Percentiles rank a stretch among this genome's conserved stretches.
Conservation (phyloP, 2,797 vertebrate species). For the Chelonia mydas region DNA sequence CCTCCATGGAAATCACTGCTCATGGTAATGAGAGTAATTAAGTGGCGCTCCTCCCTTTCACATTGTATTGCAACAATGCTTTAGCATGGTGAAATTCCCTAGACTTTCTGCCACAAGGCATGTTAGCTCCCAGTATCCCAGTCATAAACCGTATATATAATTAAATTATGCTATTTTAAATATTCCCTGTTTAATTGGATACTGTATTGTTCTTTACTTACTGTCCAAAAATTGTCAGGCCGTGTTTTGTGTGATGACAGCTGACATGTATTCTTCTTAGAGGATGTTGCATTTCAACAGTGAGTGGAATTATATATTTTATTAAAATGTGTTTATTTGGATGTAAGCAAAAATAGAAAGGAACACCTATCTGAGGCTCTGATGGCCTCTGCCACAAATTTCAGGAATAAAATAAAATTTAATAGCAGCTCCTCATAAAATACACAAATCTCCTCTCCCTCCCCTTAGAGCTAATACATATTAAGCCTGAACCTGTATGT, state of each 20-base stretch:
- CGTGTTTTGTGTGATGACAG: background rate
- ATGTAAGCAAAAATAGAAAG: background rate
- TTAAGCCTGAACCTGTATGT: background rate
- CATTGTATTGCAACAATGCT: background rate
- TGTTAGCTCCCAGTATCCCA: background rate
- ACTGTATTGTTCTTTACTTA: no score
- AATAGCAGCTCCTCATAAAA: background rate
- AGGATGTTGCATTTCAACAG: background rate
- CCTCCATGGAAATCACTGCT: background rate
- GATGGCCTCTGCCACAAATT: background rate
- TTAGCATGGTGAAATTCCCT: background rate
- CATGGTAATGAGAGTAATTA: background rate
- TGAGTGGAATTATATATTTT: background rate
- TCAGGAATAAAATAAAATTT: background rate
- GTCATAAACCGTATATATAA: background rate
- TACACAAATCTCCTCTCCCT: background rate
- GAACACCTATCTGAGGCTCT: background rate
- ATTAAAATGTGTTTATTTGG: fast-evolving
- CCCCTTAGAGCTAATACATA: background rate
- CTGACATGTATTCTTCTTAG: background rate
- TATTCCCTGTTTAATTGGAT: background rate
- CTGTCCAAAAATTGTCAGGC: background rate
- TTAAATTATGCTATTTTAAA: background rate
- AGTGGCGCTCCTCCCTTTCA: background rate
- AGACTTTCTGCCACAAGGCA: background rate